A percentile compares a stretch with the other conserved stretches of the same genome.
Conservation (phyloP, 2,113 vertebrate genomes). For the Acanthisitta chloris region DNA sequence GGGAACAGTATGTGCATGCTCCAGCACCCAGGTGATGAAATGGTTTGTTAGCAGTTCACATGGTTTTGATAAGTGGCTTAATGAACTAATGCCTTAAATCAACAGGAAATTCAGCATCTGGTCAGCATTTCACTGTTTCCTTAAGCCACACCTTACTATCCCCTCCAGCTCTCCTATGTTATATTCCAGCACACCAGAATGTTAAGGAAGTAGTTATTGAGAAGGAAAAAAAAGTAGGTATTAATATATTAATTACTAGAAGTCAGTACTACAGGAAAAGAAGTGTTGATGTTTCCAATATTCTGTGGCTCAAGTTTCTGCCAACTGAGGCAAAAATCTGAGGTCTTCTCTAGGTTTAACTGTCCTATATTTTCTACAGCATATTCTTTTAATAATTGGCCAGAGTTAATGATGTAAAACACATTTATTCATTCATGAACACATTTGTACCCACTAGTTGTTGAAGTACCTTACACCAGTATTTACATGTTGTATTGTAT, state of each 20-base stretch:
- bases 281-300: not conserved
- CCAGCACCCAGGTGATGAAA: constrained; percentile 24
- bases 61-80: constrained; percentile 44
- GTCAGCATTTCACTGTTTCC: not conserved
- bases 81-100: constrained; percentile 26
- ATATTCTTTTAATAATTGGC: not conserved
- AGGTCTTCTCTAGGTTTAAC: not conserved
- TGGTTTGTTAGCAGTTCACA: constrained; percentile 48
- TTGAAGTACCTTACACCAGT: not conserved
- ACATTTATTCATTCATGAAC: not conserved
- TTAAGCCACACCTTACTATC: not conserved
- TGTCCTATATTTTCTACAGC: not conserved
- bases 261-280: not conserved
- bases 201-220: not conserved
- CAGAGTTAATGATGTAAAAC: not conserved
- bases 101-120: constrained; percentile 43
- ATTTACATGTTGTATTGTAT: not conserved
- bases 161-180: not conserved
- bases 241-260: not conserved
- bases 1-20: not conserved
- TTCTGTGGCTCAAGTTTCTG: not conserved
- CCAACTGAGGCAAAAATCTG: not conserved
- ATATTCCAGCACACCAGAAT: not conserved
- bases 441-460: not conserved
- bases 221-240: not conserved